Percentiles rank a stretch among this genome's conserved stretches.
phyloP scores from a whole-genome alignment of 2,888 invertebrate species.

The Suillia variegata region DNA sequence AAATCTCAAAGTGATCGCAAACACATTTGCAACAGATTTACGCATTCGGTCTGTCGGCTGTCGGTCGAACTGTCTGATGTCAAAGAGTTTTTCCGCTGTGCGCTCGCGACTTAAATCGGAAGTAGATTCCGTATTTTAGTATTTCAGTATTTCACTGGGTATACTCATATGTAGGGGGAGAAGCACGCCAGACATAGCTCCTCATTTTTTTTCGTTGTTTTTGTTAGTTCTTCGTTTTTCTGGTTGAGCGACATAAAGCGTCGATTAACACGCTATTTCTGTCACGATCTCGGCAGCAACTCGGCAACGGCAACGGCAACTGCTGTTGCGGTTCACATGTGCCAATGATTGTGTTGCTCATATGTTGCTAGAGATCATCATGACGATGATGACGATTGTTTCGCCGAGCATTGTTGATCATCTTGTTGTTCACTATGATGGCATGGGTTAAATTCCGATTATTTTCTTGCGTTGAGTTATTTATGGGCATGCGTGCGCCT shows the following conservation, averaged over 20 bases:
- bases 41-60: neutral
- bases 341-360: neutral
- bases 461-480: neutral
- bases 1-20: constrained; percentile 18
- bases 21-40: constrained; percentile 24
- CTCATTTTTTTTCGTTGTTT: neutral
- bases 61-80: constrained; percentile 8
- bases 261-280: constrained; percentile 54
- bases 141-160: neutral
- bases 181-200: neutral
- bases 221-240: constrained; percentile 1
- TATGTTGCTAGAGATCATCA: neutral
- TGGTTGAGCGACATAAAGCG: constrained; percentile 24
- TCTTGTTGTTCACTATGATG: neutral
- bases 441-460: constrained; percentile 5
- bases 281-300: constrained; percentile 27
- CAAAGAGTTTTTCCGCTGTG: constrained; percentile 36
- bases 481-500: constrained; percentile 1
- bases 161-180: neutral
- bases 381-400: neutral
- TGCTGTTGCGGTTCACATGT: neutral
- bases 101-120: constrained; percentile 50
- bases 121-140: constrained; percentile 33
- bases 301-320: neutral
- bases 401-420: neutral